phyloP scores from a whole-genome alignment of 2,113 vertebrate genomes.

The Phaethon lepturus region DNA sequence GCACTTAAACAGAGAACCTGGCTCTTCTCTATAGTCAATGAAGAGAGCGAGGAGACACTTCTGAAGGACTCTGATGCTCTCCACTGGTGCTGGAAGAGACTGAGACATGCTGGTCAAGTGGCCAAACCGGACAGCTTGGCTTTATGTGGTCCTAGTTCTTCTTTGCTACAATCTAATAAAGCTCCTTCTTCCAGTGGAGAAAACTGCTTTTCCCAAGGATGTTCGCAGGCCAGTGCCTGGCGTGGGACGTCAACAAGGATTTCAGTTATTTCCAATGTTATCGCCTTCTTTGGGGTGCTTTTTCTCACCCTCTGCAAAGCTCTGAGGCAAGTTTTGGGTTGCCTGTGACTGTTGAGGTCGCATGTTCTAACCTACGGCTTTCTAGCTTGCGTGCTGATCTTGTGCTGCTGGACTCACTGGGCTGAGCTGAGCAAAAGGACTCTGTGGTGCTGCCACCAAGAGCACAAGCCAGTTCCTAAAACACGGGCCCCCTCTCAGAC shows the following conservation, averaged over 20 bases:
- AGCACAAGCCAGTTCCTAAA: background rate
- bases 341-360: background rate
- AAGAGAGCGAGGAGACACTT: background rate
- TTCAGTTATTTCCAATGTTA: background rate
- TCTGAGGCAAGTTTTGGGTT: background rate
- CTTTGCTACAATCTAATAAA: background rate
- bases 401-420: background rate
- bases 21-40: background rate
- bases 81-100: background rate
- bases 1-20: background rate
- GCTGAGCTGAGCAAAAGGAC: background rate
- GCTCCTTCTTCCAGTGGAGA: background rate
- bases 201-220: fast-evolving
- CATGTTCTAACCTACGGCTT: fast-evolving
- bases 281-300: background rate
- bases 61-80: background rate
- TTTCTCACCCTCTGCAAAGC: fast-evolving
- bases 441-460: background rate
- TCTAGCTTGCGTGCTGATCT: background rate
- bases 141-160: background rate
- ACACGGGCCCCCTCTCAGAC: background rate
- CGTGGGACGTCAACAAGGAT: background rate
- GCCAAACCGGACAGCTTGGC: background rate
- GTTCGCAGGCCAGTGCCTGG: background rate
- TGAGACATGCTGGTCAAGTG: fast-evolving